Percentiles rank a stretch among this genome's conserved stretches.
Conservation (phyloP, 37 sponge, comb jelly and placozoan species). For the Lycopodina hypogea region DNA sequence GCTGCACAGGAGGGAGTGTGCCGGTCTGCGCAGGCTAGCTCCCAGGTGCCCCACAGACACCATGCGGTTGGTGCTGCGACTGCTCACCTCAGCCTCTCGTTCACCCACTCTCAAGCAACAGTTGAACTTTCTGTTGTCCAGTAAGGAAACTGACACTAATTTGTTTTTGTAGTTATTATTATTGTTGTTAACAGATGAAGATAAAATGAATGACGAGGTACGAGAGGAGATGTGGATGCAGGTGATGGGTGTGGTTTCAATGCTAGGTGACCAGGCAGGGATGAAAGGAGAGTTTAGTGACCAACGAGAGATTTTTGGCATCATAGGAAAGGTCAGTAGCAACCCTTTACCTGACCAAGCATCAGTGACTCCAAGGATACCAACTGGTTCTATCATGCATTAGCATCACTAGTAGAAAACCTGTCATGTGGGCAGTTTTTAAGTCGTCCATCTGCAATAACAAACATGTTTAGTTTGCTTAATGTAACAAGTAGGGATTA, state of each 20-base stretch:
- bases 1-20: conserved; percentile 67
- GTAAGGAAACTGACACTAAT: not conserved
- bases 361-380: too few relatives aligned
- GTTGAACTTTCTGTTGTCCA: not conserved
- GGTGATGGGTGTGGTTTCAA: conserved; percentile 27
- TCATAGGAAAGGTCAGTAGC: not conserved
- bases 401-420: too few relatives aligned
- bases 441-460: too few relatives aligned
- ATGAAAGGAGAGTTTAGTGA: not conserved
- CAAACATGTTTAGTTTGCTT: too few relatives aligned
- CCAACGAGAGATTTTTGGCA: conserved; percentile 1
- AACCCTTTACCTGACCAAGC: too few relatives aligned
- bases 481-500: too few relatives aligned
- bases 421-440: too few relatives aligned
- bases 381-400: too few relatives aligned
- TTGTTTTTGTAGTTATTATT: not conserved
- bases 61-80: conserved; percentile 51
- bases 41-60: conserved; percentile 57
- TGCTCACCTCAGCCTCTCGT: not conserved
- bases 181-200: conserved; percentile 16
- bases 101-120: not conserved
- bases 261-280: not conserved
- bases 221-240: conserved; percentile 15
- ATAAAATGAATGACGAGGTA: conserved; percentile 22
- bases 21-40: conserved; percentile 22